Evolutionary conservation across 2,113 vertebrate species (phyloP).

Genomic region (Phasianus colchicus): DNA sequence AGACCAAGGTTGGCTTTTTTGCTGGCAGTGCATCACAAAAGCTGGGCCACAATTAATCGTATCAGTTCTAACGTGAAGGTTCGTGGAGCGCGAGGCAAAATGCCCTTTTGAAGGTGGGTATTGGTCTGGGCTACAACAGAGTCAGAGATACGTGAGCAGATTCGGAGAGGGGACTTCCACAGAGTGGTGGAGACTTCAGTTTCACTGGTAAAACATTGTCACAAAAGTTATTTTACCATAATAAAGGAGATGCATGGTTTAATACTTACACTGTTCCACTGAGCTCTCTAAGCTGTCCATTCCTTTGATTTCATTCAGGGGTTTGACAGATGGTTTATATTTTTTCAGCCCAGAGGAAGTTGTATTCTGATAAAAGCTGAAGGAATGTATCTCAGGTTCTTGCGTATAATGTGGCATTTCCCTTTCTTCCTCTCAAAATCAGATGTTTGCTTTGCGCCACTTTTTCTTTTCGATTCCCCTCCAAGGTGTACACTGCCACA

Average conservation of each 20-base stretch:
- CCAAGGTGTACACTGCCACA: not conserved
- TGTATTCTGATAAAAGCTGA: constrained; percentile 43
- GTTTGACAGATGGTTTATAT: constrained; percentile 64
- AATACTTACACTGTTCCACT: constrained; percentile 31
- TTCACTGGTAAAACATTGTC: constrained; percentile 37
- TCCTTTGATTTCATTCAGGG: constrained; percentile 52
- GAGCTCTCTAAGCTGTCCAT: constrained; percentile 44
- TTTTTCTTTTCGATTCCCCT: constrained; percentile 15
- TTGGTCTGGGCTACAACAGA: not conserved
- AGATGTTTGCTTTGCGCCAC: not conserved
- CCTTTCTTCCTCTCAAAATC: constrained; percentile 28
- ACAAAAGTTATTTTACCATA: constrained; percentile 49
- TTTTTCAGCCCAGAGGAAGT: constrained; percentile 43
- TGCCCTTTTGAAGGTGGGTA: constrained; percentile 23
- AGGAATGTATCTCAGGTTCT: constrained; percentile 52
- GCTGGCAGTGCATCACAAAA: not conserved
- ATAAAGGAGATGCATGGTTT: constrained; percentile 62
- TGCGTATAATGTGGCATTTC: constrained; percentile 9
- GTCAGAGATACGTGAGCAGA: not conserved
- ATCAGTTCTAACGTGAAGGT: not conserved
- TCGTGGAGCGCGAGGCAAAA: fast-evolving
- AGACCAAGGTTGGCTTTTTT: not conserved
- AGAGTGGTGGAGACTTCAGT: not conserved
- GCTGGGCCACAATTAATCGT: not conserved
- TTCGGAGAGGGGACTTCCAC: not conserved